Conservation (phyloP, 2,797 vertebrate genomes). For the Hapalemur alaotrensis region DNA sequence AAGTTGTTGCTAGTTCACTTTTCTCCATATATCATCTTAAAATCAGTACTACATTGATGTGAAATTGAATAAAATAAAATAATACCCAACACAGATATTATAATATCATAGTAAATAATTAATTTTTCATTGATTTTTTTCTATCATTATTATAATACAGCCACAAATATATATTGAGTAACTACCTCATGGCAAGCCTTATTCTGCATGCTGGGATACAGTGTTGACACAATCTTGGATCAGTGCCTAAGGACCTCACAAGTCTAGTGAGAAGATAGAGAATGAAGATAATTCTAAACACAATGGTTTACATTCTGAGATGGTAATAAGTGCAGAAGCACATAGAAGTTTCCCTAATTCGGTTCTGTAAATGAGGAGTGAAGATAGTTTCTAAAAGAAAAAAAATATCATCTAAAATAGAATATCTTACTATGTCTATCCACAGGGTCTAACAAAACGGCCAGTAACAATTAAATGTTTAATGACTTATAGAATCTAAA, state of each 20-base stretch:
- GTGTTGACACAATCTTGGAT: not conserved
- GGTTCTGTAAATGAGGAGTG: not conserved
- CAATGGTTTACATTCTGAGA: not conserved
- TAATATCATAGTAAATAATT: not conserved
- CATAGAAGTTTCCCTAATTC: not conserved
- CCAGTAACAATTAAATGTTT: not conserved
- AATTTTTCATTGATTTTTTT: constrained; percentile 9
- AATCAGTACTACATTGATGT: not conserved
- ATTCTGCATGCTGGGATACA: not conserved
- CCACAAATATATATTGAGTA: not conserved
- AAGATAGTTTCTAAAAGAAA: not conserved
- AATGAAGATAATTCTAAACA: not conserved
- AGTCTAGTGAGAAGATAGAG: not conserved
- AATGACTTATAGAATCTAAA: not conserved
- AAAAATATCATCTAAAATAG: not conserved
- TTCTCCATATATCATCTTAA: not conserved
- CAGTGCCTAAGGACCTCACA: not conserved
- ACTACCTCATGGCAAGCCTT: not conserved
- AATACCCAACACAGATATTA: not conserved
- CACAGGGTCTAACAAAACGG: not conserved
- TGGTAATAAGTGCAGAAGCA: not conserved
- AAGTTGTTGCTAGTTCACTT: not conserved
- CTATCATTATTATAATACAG: not conserved
- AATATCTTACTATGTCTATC: not conserved
- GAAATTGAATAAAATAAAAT: constrained; percentile 22